A percentile compares a stretch with the other conserved stretches of the same genome.
Conservation (phyloP, 2,797 vertebrate genomes). For the Tadarida brasiliensis region DNA sequence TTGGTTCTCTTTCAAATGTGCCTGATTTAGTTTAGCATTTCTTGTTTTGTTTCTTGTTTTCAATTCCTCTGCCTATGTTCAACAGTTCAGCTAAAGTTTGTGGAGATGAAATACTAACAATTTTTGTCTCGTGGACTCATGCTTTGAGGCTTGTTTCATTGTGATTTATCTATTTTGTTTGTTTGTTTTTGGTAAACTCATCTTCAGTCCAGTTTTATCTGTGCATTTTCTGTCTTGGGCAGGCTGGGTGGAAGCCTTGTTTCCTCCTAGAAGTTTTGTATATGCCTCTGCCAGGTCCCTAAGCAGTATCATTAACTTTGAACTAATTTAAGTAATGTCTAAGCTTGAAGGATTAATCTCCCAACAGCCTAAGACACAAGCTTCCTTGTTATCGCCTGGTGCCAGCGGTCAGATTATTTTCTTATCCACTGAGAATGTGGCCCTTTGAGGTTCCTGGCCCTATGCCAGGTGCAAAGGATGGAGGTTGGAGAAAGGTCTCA, state of each 20-base stretch:
- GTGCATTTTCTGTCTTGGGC: background rate
- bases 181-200: slow-evolving; percentile 25
- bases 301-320: slow-evolving; percentile 21
- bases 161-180: background rate
- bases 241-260: background rate
- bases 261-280: background rate
- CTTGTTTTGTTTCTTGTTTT: slow-evolving; percentile 47
- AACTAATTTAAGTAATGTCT: slow-evolving; percentile 40
- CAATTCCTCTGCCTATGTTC: background rate
- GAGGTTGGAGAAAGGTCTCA: background rate
- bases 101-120: slow-evolving; percentile 23
- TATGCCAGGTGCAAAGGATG: background rate
- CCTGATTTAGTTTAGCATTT: background rate
- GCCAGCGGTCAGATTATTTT: background rate
- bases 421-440: background rate
- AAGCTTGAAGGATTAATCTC: background rate
- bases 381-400: background rate
- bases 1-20: slow-evolving; percentile 42
- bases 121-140: background rate
- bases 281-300: background rate
- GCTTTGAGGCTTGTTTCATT: background rate
- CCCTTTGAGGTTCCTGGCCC: background rate
- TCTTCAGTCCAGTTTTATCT: background rate
- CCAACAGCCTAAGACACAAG: background rate
- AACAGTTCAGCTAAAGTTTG: slow-evolving; percentile 14